Base-by-base conservation (phyloP, 2,113 vertebrate genomes). In the Hydropotes inermis region DNA sequence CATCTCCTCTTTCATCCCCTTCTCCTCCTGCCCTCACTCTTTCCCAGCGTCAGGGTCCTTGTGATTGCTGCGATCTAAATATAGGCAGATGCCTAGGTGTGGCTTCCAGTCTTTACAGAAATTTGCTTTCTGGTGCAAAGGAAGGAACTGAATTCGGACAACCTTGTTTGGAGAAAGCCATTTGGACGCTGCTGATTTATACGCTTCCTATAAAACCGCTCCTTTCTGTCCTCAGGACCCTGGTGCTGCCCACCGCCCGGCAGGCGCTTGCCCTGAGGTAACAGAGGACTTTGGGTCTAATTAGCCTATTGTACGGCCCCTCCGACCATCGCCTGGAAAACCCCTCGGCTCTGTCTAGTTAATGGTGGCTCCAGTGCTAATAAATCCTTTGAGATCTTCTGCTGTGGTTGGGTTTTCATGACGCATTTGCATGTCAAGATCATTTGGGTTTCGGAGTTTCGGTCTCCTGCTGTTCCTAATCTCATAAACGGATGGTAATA, bases 401-500 rank as follows among this genome's bases (percentile, higher is more conserved):
- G 96, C 95, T 9, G 25, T 87, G 74, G 50, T 76, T 64, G 67
- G 79, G 67, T 93, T 96, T 87, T 92, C 50, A 90, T 94, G 89
- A 92, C 86, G 70, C 88, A 97, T 97, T 96, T 97, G 97, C 95
- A 96, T 97, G 98, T 91, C 91, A 54, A 57, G 91, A 97, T 97
- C 93, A 93, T 98, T 98, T 78, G 86, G 76, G 79, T 60, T 96
- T 94, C 16, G 39, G 94, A 96, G 85, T 84, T 60, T 78, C 13
- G n/a, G 55, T 94, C 74, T 97, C 94, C 96, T 74, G 97, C 98
- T 98, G 96, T 88, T 98, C 30, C 64, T 92, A 67, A 78, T 90
- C 93, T 96, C 93, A 88, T 96, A 93, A 98, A 95, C 2, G 58
- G 93, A 95, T 93, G 74, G 87, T 87, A 96, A 95, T 94, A 91